These are phyloP conservation scores for Dendrocopos noguchii DNA, from an alignment of 2,113 vertebrate genomes.

Conservation along the genomic window DNA sequence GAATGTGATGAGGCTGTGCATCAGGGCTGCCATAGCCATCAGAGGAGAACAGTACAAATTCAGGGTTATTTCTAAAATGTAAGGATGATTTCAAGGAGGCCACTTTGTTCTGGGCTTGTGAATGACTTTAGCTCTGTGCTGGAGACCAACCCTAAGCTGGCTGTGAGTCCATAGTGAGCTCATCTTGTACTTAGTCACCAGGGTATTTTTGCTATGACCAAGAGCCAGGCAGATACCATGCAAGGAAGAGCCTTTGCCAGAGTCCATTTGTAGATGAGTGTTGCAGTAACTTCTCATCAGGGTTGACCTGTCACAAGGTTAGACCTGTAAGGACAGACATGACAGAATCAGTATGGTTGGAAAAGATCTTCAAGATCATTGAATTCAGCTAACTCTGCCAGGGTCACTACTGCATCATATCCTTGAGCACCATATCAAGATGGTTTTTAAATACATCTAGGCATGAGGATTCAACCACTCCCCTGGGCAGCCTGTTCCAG, in stretches of 20 bases:
- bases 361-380: too few species aligned
- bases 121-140: background rate
- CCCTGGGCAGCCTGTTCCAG: too few species aligned
- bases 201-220: background rate
- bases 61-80: background rate
- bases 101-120: accelerated
- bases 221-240: background rate
- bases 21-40: background rate
- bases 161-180: background rate
- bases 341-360: too few species aligned
- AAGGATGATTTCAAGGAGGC: background rate
- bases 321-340: background rate
- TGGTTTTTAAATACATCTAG: too few species aligned
- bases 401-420: too few species aligned
- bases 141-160: background rate
- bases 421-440: too few species aligned
- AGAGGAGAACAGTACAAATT: background rate
- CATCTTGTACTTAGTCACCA: background rate
- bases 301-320: accelerated
- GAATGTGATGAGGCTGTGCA: background rate
- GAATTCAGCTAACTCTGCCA: too few species aligned
- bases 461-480: too few species aligned
- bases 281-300: background rate
- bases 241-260: background rate
- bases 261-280: background rate